Evolutionary conservation across 2,888 invertebrate genomes (phyloP), one percentile per base, ranked within the genome.

Genomic region (Tinea trinotella): DNA sequence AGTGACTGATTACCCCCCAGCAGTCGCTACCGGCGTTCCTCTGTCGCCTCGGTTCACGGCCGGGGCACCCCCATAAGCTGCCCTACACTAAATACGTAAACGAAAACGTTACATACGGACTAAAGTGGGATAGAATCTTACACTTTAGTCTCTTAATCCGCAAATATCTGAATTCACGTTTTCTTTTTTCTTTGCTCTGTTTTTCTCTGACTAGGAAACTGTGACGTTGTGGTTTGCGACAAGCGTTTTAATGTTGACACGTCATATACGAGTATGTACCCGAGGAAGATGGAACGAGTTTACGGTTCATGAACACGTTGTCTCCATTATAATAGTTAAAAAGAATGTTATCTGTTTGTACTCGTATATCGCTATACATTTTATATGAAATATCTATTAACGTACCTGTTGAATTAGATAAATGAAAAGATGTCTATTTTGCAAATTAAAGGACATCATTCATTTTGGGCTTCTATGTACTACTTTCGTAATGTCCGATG

Each of bases 1-100:
- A 76, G 76, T 79, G 80, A 80, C 66, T 71, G 80, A 80, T 80
- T 69, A 76, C 79, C 20, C 50, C 13, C 10, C 50, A 13, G 12
- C 18, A 54, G 49, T 49, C 49, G 54, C 49, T 54, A 54, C 34
- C 34, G 48, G 53, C 19, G 30, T 49, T 53, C 52, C 18, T 22
- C 53, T 17, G 18, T 19, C 19, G 57, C 57, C 63, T 60, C 66
- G 67, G 73, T 73, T 73, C 73, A 73, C 67, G 71, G 70, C 68
- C 72, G 67, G 58, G 60, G 24, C n/a, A n/a, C 6, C 12, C 50
- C 3, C 2, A 24, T 24, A 24, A 50, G 24, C 15, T 13, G 13
- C 10, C 24, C 15, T 18, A 12, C 24, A 24, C 5, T 50, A 3
- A 18, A 50, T 24, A 50, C 52, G 52, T 7, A 52, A 35, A 52